phyloP scores from a whole-genome alignment of 2,113 vertebrate species.

The Calyptomena viridis region DNA sequence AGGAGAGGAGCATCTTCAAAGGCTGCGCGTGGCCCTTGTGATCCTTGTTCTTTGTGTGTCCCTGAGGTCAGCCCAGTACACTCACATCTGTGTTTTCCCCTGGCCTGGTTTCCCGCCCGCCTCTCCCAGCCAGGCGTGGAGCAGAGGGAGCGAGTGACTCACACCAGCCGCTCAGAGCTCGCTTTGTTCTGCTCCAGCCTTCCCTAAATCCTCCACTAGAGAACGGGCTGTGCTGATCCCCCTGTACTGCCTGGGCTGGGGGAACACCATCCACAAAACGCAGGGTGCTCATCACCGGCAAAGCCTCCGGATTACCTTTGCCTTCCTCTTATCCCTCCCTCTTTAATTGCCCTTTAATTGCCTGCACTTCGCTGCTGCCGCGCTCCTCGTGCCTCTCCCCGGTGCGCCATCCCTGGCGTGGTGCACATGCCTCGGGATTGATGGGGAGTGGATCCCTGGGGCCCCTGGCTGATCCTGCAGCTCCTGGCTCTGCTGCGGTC shows the following conservation, averaged over 20 bases:
- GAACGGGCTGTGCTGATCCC: background rate
- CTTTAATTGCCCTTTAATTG: background rate
- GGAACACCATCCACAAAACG: background rate
- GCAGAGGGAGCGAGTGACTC: slow-evolving; percentile 37
- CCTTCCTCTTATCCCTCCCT: background rate
- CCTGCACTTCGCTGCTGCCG: background rate
- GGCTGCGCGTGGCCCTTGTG: background rate
- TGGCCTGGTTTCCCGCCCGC: slow-evolving; percentile 11
- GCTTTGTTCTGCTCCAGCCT: slow-evolving; percentile 23
- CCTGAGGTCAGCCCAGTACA: slow-evolving; percentile 39
- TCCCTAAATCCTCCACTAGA: background rate
- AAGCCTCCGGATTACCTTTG: background rate
- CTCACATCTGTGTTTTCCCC: slow-evolving; percentile 42
- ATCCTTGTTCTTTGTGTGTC: background rate
- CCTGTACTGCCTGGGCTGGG: background rate
- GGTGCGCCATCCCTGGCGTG: background rate
- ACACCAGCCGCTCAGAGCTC: slow-evolving; percentile 9
- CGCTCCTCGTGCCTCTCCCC: background rate
- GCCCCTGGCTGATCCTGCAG: background rate
- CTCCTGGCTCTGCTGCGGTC: background rate
- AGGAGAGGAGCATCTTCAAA: slow-evolving; percentile 7
- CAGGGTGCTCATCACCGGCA: background rate
- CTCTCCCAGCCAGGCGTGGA: background rate
- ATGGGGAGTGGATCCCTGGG: background rate
- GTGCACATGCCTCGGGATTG: background rate